phyloP scores from a whole-genome alignment of 2,113 vertebrate genomes.

The Polypterus bichir region DNA sequence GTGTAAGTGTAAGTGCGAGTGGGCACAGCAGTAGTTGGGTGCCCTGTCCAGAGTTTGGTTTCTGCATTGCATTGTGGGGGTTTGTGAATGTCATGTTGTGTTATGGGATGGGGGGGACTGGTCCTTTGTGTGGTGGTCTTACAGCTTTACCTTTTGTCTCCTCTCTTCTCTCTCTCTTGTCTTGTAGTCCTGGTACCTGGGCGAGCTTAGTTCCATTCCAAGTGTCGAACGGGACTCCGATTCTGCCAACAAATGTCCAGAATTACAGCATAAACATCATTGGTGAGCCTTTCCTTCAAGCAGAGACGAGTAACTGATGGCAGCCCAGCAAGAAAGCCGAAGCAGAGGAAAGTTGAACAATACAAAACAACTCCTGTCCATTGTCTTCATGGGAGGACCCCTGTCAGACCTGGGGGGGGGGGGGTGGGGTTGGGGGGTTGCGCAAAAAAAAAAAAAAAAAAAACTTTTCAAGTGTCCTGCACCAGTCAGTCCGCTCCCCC shows the following conservation, averaged over 20 bases:
- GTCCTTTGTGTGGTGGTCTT: not conserved
- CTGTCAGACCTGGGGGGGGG: slow-evolving; percentile 70
- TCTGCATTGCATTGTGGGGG: no score
- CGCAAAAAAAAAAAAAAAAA: slow-evolving; percentile 30
- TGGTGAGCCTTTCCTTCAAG: slow-evolving; percentile 98
- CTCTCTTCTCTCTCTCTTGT: slow-evolving; percentile 17
- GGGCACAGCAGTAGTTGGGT: no score
- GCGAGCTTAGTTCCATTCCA: slow-evolving; percentile 99
- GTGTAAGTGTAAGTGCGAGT: no score
- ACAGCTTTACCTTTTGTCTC: not conserved
- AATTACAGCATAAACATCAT: slow-evolving; percentile 99
- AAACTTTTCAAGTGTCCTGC: slow-evolving; percentile 8
- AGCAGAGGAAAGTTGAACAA: slow-evolving; percentile 42
- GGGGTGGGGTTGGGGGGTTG: slow-evolving; percentile 76
- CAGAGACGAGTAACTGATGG: slow-evolving; percentile 93
- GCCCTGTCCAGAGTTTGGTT: no score
- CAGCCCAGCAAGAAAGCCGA: slow-evolving; percentile 40
- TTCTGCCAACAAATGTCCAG: slow-evolving; percentile 97
- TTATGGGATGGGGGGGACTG: not conserved
- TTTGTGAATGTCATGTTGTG: not conserved
- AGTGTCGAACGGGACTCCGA: slow-evolving; percentile 97
- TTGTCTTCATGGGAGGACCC: slow-evolving; percentile 33
- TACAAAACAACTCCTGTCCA: slow-evolving; percentile 48
- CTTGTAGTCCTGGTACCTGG: slow-evolving; percentile 98
- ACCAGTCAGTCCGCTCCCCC: no score